phyloP scores from a whole-genome alignment of 1,140 invertebrate genomes.

The Teleopsis dalmanni region DNA sequence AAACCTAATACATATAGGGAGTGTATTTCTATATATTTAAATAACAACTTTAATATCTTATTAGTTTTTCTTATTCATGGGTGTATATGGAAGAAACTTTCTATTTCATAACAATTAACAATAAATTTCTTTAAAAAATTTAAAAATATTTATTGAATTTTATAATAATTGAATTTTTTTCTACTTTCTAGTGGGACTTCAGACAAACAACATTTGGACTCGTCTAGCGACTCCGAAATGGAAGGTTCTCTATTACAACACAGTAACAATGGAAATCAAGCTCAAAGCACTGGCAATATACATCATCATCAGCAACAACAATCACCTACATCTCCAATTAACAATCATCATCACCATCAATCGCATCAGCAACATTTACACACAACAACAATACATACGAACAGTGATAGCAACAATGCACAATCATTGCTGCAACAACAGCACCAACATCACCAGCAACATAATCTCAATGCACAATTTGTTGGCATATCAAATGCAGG shows the following conservation, averaged over 20 bases:
- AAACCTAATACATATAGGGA: too few relatives aligned
- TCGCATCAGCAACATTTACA: conserved; percentile 27
- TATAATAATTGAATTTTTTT: too few relatives aligned
- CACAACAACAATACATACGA: conserved; percentile 21
- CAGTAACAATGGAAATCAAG: conserved; percentile 8
- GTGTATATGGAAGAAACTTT: too few relatives aligned
- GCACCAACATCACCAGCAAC: conserved; percentile 8
- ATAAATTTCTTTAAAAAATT: too few relatives aligned
- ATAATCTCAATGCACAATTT: conserved; percentile 8
- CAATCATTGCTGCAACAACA: conserved; percentile 2
- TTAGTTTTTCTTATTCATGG: too few relatives aligned
- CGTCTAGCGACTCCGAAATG: conserved; percentile 43
- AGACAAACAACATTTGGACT: conserved; percentile 42
- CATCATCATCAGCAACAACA: conserved; percentile 24
- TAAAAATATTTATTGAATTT: too few relatives aligned
- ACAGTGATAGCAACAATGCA: background rate
- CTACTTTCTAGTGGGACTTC: conserved; percentile 34
- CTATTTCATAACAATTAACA: too few relatives aligned
- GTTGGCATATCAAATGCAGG: conserved; percentile 4
- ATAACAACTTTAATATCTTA: too few relatives aligned
- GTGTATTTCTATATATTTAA: too few relatives aligned
- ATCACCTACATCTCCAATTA: conserved; percentile 21
- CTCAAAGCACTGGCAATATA: background rate
- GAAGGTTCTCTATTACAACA: conserved; percentile 26
- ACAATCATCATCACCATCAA: conserved; percentile 24